Base-by-base conservation (phyloP, 1,140 invertebrate genomes). In the Drosophila ambigua region DNA sequence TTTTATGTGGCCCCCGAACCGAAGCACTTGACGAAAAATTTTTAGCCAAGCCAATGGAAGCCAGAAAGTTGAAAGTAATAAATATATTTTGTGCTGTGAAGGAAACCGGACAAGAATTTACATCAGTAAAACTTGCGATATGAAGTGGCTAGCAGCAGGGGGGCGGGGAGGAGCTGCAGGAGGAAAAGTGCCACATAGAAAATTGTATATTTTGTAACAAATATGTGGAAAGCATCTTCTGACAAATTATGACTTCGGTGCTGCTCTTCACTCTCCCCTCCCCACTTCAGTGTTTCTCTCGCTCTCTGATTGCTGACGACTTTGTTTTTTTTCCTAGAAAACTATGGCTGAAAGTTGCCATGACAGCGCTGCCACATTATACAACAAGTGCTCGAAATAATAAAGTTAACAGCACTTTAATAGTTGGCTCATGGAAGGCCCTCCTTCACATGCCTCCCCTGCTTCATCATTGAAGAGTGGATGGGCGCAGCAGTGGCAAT, bases 401-500 rank as follows among this genome's bases (percentile, higher is more conserved):
- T 87, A 87, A 87, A 87, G 82, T 87, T 87, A 87, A 87, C 82
- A 87, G 82, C 82, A 87, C 82, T 87, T 87, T 88, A 87, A 87
- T 87, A 87, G 82, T 87, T 87, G 68, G 78, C 63, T 74, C 61
- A 65, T 41, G 50, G 50, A 31, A 51, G 35, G n/a, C 23, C 55
- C 58, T 62, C 78, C 77, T 39, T 15, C 44, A 28, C 20, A 26
- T 31, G 45, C 63, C 45, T 11, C 13, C 44, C 8, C 2, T 9
- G 20, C 20, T 20, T 3, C 31, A 9, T 9, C 31, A 31, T 9
- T 9, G 15, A 20, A 31, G 23, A 24, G 50, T 11, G 20, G 26
- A 24, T 44, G 16, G 31, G 13, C 41, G 48, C 31, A 43, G 28
- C 31, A 39, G 28, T 31, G 63, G 43, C 8, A 60, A 13, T 31